Percentiles rank a stretch among this genome's conserved stretches.
phyloP scores from a whole-genome alignment of 2,888 invertebrate genomes.

The Scelioninae gen. 2 region DNA sequence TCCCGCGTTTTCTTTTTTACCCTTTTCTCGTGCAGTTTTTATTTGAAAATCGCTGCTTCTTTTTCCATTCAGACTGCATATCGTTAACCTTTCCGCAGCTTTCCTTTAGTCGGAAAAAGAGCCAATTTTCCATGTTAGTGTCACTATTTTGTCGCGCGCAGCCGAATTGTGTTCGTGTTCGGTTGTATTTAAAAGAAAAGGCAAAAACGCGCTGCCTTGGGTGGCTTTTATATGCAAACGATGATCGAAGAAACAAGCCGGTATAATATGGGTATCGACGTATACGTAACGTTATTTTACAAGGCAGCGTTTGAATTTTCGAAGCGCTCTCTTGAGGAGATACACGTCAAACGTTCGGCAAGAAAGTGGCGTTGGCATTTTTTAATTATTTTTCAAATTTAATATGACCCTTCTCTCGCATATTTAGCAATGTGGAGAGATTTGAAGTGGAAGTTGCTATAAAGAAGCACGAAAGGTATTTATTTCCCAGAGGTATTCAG shows the following conservation, averaged over 20 bases:
- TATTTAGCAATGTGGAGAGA: conserved; percentile 50
- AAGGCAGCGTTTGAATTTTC: conserved; percentile 10
- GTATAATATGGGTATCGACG: conserved; percentile 32
- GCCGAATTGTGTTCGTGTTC: conserved; percentile 51
- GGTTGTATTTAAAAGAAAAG: conserved; percentile 54
- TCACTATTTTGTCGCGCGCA: conserved; percentile 47
- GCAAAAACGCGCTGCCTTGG: conserved; percentile 2
- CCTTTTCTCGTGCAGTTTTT: conserved; percentile 41
- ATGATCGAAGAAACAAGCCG: conserved; percentile 37
- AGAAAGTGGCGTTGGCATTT: conserved; percentile 24
- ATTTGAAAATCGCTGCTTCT: conserved; percentile 69
- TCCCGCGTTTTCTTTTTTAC: conserved; percentile 12
- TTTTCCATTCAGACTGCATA: conserved; percentile 68
- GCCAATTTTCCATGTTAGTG: conserved; percentile 56
- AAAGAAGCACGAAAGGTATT: conserved; percentile 59
- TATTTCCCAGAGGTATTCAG: conserved; percentile 58
- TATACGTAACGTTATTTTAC: conserved; percentile 12
- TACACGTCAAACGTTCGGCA: neutral
- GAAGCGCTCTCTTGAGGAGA: neutral
- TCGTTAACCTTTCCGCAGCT: conserved; percentile 68
- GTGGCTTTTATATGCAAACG: conserved; percentile 48
- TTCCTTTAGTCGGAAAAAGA: conserved; percentile 55
- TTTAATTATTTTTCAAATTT: conserved; percentile 51
- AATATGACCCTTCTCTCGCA: conserved; percentile 44
- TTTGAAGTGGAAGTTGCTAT: conserved; percentile 55